Evolutionary conservation across 2,888 invertebrate genomes (phyloP), one percentile per base, ranked within the genome.

Genomic region (Deroplatys truncata): DNA sequence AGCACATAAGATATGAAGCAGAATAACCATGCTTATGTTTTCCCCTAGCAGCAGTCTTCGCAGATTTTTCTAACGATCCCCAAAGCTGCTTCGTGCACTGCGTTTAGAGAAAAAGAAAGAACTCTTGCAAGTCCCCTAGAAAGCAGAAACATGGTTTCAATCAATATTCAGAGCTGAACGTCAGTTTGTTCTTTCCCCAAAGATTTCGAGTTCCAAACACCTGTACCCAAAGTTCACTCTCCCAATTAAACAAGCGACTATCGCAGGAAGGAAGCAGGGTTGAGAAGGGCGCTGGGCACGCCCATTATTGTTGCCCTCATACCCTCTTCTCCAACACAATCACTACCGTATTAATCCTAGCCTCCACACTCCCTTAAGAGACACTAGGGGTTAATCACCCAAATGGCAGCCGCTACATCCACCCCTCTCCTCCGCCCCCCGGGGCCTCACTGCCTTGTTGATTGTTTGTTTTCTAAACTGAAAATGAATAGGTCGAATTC

Each of bases 401-500:
- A 90, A 90, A 90, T 90, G 90, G 90, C 90, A 90, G 89, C 35
- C 87, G 82, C 35, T 85, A 85, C 84, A 84, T 43, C 88, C 28
- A 87, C 84, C 88, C 88, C 43, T 28, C 43, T 82, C 49, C 84
- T 13, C 28, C 56, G 83, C 84, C 86, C 82, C 43, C 25, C 29
- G 85, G 25, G 56, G 28, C 82, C 85, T 85, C 86, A 82, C 88
- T 83, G 84, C 72, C 86, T 89, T 90, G 89, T 86, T 90, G 88
- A 90, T 90, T 90, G 90, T 90, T 90, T 90, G 89, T 90, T 89
- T 90, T 89, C 88, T 86, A 89, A 90, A 89, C 90, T 82, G 85
- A 83, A 85, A 88, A 85, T 85, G 89, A 88, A 89, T 88, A 84
- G 90, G 86, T 85, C 88, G 90, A 90, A 90, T 90, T 90, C 90